These are phyloP conservation scores for Bombus pascuorum DNA, from an alignment of 1,140 invertebrate species.

Conservation along the genomic window DNA sequence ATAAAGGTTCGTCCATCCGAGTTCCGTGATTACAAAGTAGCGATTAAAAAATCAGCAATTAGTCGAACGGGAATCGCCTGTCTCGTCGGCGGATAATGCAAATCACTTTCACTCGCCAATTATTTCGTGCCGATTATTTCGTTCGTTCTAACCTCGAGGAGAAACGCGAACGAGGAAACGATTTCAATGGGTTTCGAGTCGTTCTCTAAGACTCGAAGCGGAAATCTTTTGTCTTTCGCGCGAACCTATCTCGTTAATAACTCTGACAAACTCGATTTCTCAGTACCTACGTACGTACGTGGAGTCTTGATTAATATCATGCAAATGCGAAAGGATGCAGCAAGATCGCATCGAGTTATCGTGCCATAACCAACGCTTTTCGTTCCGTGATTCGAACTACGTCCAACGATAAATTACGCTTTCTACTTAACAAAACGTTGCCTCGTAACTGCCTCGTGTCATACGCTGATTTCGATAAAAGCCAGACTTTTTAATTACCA, in stretches of 20 bases:
- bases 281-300: background rate
- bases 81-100: background rate
- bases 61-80: background rate
- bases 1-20: background rate
- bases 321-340: background rate
- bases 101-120: slow-evolving; percentile 19
- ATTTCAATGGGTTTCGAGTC: background rate
- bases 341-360: background rate
- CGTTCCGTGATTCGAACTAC: background rate
- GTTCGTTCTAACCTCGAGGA: background rate
- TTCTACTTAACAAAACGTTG: background rate
- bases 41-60: background rate
- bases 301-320: background rate
- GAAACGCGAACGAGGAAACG: background rate
- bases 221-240: background rate
- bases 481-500: slow-evolving; percentile 15
- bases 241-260: background rate
- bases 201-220: background rate
- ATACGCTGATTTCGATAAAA: background rate
- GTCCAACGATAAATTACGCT: background rate
- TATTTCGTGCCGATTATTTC: background rate
- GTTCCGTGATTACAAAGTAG: background rate
- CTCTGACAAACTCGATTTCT: background rate
- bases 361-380: background rate
- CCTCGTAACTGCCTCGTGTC: no score